These are phyloP conservation scores for Haliaeetus vocifer DNA, from an alignment of 2,797 vertebrate species.

Conservation along the genomic window DNA sequence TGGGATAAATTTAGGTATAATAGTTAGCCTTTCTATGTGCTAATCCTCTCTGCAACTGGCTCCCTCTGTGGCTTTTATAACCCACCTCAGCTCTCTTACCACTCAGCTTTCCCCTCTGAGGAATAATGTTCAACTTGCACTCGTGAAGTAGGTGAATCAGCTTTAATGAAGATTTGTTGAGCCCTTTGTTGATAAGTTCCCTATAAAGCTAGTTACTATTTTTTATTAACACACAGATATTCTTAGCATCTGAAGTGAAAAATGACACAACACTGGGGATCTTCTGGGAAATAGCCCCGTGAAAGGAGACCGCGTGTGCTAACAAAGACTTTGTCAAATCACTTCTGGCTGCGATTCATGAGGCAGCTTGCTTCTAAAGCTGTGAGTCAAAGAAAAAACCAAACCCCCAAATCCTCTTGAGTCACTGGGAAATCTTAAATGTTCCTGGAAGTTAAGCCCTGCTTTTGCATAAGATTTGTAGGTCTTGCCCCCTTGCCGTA, in stretches of 20 bases:
- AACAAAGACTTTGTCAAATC: neutral
- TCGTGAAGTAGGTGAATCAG: neutral
- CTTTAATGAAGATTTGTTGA: neutral
- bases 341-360: neutral
- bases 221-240: neutral
- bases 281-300: neutral
- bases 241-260: slow-evolving; percentile 27
- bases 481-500: neutral
- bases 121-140: neutral
- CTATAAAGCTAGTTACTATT: neutral
- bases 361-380: neutral
- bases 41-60: neutral
- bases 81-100: neutral
- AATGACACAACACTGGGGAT: slow-evolving; percentile 10
- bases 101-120: neutral
- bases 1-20: neutral
- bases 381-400: neutral
- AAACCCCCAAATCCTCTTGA: neutral
- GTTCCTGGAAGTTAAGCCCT: neutral
- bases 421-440: neutral
- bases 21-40: neutral
- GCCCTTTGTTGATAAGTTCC: neutral
- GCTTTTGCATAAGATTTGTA: neutral
- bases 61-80: neutral
- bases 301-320: neutral